These are phyloP conservation scores for Stenodera caucasica DNA, from an alignment of 2,888 invertebrate genomes.

Conservation along the genomic window DNA sequence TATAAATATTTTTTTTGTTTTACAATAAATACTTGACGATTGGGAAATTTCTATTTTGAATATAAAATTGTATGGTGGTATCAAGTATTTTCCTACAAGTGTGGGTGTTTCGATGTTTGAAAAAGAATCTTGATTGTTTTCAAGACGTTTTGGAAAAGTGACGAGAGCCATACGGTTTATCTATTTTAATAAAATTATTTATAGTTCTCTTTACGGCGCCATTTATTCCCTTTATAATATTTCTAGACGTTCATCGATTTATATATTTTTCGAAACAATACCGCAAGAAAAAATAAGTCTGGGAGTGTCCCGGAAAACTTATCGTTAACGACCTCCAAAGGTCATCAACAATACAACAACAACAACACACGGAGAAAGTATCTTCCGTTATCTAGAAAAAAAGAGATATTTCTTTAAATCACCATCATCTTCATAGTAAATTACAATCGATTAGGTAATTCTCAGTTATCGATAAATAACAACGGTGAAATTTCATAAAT, in stretches of 20 bases:
- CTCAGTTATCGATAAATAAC: background rate
- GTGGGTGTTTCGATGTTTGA: background rate
- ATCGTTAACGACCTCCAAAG: conserved; percentile 3
- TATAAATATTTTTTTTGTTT: background rate
- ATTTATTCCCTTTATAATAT: background rate
- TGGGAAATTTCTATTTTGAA: background rate
- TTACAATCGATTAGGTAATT: background rate
- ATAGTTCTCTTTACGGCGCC: background rate
- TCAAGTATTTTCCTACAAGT: background rate
- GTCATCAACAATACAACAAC: background rate
- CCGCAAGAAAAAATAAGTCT: too few species aligned
- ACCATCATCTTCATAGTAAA: background rate
- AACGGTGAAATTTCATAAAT: too few species aligned
- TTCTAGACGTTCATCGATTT: conserved; percentile 3
- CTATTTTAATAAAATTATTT: conserved; percentile 1
- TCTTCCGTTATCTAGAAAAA: background rate
- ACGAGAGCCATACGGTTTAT: background rate
- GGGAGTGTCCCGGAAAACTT: background rate
- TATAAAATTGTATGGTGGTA: background rate
- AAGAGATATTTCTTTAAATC: conserved; percentile 1
- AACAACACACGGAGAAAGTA: conserved; percentile 1
- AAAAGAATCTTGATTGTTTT: too few species aligned
- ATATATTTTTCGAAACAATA: background rate
- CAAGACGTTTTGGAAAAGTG: too few species aligned
- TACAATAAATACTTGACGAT: background rate